Percentiles rank a stretch among this genome's conserved stretches.
Evolutionary conservation across 2,797 vertebrate genomes (phyloP).

Genomic region (Stomatorhinus walkeri): DNA sequence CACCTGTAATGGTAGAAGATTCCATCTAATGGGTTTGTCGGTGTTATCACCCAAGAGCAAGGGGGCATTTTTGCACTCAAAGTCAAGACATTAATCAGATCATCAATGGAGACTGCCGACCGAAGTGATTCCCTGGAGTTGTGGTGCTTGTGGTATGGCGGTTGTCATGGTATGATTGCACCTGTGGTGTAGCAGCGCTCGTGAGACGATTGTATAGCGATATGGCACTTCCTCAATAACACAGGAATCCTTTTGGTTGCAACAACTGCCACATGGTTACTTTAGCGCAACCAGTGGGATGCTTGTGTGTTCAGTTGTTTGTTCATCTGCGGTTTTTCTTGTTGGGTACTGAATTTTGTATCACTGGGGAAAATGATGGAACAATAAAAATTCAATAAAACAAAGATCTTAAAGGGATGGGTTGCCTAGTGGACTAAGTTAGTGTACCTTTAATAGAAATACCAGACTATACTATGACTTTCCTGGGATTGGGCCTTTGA

Average conservation of each 20-base stretch:
- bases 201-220: background rate
- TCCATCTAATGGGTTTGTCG: background rate
- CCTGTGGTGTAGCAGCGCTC: background rate
- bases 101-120: background rate
- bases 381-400: background rate
- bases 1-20: background rate
- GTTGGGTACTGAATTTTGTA: background rate
- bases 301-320: background rate
- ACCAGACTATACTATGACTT: background rate
- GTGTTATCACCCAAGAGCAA: background rate
- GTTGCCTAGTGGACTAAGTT: background rate
- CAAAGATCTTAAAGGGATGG: background rate
- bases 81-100: constrained; percentile 14
- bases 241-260: background rate
- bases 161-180: background rate
- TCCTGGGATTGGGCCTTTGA: background rate
- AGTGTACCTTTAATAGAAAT: background rate
- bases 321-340: background rate
- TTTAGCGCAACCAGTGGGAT: background rate
- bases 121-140: background rate
- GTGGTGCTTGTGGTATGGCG: background rate
- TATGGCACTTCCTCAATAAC: background rate
- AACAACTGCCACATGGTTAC: background rate
- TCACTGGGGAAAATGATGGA: background rate
- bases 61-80: background rate